Conservation (phyloP, 92 coral and sea anemone species). For the Micromussa lordhowensis region DNA sequence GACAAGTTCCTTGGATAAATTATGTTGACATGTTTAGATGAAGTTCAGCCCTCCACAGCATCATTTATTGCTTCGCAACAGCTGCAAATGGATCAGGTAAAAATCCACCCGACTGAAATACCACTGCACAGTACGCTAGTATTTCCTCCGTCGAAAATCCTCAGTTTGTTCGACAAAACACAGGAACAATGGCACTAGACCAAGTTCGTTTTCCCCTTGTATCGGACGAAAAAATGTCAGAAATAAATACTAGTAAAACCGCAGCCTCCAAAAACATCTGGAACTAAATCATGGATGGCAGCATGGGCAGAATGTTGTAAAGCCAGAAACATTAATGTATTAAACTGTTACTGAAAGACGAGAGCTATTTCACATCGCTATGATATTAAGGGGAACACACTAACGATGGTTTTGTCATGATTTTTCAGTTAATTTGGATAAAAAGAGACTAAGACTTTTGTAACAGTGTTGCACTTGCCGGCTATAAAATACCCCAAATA, state of each 20-base stretch:
- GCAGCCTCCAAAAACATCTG: slow-evolving; percentile 1
- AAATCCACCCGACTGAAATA: neutral
- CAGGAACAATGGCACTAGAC: slow-evolving; percentile 5
- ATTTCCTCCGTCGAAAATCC: slow-evolving; percentile 12
- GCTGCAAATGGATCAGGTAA: neutral
- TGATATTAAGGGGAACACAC: no score
- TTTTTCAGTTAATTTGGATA: no score
- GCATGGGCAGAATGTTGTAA: neutral
- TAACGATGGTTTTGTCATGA: no score
- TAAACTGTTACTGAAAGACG: slow-evolving; percentile 25
- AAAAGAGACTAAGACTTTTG: no score
- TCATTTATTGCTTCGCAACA: slow-evolving; percentile 16
- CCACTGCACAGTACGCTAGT: neutral
- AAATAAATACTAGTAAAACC: neutral
- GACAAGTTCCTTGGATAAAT: slow-evolving; percentile 18
- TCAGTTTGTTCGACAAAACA: neutral
- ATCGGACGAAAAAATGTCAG: neutral
- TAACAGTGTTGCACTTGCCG: no score
- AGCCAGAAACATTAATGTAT: neutral
- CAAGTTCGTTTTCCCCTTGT: neutral
- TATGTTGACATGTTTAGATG: neutral
- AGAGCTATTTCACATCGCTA: slow-evolving; percentile 63
- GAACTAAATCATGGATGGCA: slow-evolving; percentile 1
- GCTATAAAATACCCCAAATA: no score
- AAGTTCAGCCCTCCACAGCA: neutral